Base-by-base conservation (phyloP, 2,113 vertebrate genomes). In the Eurypyga helias region DNA sequence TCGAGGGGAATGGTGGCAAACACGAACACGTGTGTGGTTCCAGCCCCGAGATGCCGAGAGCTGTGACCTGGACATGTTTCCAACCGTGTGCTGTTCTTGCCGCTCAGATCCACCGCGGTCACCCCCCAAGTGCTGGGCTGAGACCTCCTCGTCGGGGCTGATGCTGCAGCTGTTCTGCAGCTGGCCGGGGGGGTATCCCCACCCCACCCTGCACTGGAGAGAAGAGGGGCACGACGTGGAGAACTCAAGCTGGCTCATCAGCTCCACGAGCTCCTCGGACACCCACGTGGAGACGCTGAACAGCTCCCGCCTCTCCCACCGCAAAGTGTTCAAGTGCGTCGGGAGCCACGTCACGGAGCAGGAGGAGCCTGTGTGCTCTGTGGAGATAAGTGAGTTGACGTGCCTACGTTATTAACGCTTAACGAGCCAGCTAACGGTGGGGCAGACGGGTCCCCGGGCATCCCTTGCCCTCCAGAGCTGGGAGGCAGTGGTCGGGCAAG, bases 171-270 rank as follows among this genome's bases (percentile, higher is more conserved):
- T 99, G 90, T 96, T 48, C 83, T 99, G 99, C 97, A 97, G 33
- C 88, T 99, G 99, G 99, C 84, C 94, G 0, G 99, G 98, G 15
- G 98, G 98, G 1, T 98, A 99, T 84, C 99, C 99, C 25, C 46
- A 95, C 31, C 99, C 99, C 9, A 95, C 73, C 10, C 98, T 99
- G 72, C 93, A 95, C 83, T 99, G 99, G 99, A 97, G 70, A 25
- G 96, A 98, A 28, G 97, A 96, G 69, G 92, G 93, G 11, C 62
- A 54, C 3, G 76, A 83, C 8, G 31, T 97, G 95, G 98, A 98
- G 38, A 96, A 95, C 43, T 97, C 95, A 10, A 94, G 90, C 91
- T 91, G 79, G 97, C 91, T 48, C 26, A 71, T 97, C 62, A 97
- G 89, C 33, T 92, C 55, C 10, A 91, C 72, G 0, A 66, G 83